phyloP scores from a whole-genome alignment of 2,888 invertebrate species.

The Xanthorhoe spadicearia region DNA sequence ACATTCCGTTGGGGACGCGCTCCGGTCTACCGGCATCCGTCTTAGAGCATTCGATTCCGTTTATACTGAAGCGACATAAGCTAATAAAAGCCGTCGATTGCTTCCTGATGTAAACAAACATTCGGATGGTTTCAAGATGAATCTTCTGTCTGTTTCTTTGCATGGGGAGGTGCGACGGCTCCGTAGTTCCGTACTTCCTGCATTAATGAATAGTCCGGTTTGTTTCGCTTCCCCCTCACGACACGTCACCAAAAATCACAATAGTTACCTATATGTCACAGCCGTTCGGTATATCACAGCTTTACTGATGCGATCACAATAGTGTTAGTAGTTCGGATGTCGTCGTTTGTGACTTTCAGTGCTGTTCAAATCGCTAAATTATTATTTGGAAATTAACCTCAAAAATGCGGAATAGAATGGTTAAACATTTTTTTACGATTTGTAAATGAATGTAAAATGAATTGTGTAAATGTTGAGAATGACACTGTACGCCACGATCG shows the following conservation, averaged over 20 bases:
- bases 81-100: constrained; percentile 7
- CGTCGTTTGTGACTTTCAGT: constrained; percentile 42
- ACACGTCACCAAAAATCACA: constrained; percentile 82
- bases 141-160: neutral
- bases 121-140: neutral
- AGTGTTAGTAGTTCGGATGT: constrained; percentile 54
- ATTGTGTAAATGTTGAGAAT: constrained; percentile 38
- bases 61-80: constrained; percentile 39
- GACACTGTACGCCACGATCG: constrained; percentile 56
- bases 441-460: constrained; percentile 10
- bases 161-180: constrained; percentile 7
- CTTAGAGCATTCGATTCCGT: constrained; percentile 39
- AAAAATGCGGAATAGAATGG: constrained; percentile 6
- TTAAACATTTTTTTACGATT: constrained; percentile 14
- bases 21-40: constrained; percentile 35
- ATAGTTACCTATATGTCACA: constrained; percentile 82
- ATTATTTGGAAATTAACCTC: constrained; percentile 18
- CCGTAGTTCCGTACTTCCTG: constrained; percentile 41
- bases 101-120: constrained; percentile 1
- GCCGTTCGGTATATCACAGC: constrained; percentile 82
- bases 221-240: constrained; percentile 52
- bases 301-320: constrained; percentile 81
- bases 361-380: constrained; percentile 35
- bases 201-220: constrained; percentile 39
- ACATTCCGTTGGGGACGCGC: constrained; percentile 69